Evolutionary conservation across 2,113 vertebrate species (phyloP).

Genomic region (Donacobius atricapilla): DNA sequence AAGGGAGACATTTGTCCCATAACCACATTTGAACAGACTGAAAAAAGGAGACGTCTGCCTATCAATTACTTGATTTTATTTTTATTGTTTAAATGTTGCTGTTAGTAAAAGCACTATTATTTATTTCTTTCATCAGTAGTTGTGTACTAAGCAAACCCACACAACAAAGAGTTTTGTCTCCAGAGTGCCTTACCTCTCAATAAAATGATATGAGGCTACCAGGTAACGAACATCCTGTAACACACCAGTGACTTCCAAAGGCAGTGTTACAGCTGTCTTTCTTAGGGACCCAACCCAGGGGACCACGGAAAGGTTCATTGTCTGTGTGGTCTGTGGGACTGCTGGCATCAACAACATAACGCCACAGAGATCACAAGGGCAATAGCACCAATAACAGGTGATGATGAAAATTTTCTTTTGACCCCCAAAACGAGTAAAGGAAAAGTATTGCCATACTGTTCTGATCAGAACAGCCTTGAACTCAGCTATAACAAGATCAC

Average conservation of each 20-base stretch:
- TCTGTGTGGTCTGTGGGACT: background rate
- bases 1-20: background rate
- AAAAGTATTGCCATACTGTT: background rate
- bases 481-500: background rate
- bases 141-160: background rate
- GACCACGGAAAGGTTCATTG: background rate
- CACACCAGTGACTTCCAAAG: background rate
- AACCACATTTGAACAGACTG: background rate
- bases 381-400: background rate
- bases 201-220: background rate
- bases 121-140: background rate
- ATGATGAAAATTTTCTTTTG: background rate
- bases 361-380: background rate
- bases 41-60: background rate
- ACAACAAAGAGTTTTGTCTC: background rate
- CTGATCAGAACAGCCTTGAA: background rate
- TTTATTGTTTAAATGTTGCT: background rate
- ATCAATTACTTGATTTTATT: background rate
- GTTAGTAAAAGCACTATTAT: background rate
- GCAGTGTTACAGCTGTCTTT: background rate
- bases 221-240: background rate
- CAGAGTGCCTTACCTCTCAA: background rate
- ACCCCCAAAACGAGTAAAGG: background rate
- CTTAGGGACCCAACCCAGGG: background rate
- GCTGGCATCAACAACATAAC: background rate